phyloP scores from a whole-genome alignment of 2,888 invertebrate genomes.

The Deilephila porcellus region DNA sequence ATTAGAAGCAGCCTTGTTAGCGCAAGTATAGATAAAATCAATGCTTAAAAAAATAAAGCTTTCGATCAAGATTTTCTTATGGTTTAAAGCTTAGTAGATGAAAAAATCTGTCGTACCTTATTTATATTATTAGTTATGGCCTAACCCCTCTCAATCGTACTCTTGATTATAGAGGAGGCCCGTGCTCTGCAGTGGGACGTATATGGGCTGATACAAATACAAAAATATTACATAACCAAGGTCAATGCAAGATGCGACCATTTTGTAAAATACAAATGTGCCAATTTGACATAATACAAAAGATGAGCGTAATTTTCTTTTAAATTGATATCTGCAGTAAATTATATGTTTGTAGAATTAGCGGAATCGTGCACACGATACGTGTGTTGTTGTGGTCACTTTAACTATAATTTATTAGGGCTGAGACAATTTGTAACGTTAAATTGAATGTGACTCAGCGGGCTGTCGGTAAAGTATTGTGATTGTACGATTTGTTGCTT shows the following conservation, averaged over 20 bases:
- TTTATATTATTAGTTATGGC: no score
- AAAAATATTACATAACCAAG: neutral
- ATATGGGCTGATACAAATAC: neutral
- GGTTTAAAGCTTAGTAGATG: no score
- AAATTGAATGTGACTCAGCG: neutral
- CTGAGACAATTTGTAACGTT: neutral
- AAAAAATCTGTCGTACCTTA: no score
- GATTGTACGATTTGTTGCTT: no score
- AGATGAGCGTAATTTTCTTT: neutral
- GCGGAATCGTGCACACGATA: neutral
- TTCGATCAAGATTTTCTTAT: no score
- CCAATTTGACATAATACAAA: neutral
- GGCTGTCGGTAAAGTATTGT: neutral
- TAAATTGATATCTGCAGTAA: neutral
- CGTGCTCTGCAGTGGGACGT: no score
- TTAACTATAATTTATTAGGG: neutral
- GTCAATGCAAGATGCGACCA: neutral
- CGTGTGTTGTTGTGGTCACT: constrained; percentile 7
- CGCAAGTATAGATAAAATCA: no score
- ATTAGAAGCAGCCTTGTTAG: no score
- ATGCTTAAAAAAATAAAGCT: no score
- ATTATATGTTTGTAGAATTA: neutral
- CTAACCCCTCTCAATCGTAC: no score
- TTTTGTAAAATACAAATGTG: neutral
- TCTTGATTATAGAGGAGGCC: no score